Percentiles rank a stretch among this genome's conserved stretches.
phyloP scores from a whole-genome alignment of 2,888 invertebrate species.

The Boloria selene region DNA sequence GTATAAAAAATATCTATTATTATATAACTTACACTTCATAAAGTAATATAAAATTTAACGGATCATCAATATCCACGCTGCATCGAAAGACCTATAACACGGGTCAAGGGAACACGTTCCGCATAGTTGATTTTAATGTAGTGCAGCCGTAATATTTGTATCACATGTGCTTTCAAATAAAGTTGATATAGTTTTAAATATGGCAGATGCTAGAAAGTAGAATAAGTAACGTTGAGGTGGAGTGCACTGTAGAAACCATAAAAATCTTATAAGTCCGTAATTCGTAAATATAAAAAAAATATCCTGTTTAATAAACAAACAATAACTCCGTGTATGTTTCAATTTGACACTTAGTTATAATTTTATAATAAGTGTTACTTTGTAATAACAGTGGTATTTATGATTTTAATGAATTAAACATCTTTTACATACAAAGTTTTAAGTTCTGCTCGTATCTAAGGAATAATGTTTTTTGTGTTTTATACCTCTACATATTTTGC shows the following conservation, averaged over 20 bases:
- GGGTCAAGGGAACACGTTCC: constrained; percentile 53
- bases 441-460: too few relatives aligned
- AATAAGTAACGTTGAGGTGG: background rate
- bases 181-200: constrained; percentile 1
- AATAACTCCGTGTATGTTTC: too few relatives aligned
- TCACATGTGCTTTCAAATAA: constrained; percentile 11
- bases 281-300: too few relatives aligned
- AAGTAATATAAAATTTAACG: constrained; percentile 8
- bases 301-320: too few relatives aligned
- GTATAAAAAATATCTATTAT: background rate
- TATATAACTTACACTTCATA: background rate
- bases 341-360: too few relatives aligned
- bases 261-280: too few relatives aligned
- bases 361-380: too few relatives aligned
- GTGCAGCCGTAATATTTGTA: constrained; percentile 40
- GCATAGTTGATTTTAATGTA: constrained; percentile 53
- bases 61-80: constrained; percentile 21
- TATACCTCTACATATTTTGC: background rate
- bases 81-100: constrained; percentile 47
- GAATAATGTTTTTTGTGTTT: too few relatives aligned
- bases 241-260: too few relatives aligned
- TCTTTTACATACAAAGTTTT: too few relatives aligned
- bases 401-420: too few relatives aligned
- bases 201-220: constrained; percentile 7
- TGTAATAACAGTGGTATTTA: too few relatives aligned